A percentile compares a stretch with the other conserved stretches of the same genome.
phyloP scores from a whole-genome alignment of 1,140 invertebrate species.

The Macrostomum lignano region DNA sequence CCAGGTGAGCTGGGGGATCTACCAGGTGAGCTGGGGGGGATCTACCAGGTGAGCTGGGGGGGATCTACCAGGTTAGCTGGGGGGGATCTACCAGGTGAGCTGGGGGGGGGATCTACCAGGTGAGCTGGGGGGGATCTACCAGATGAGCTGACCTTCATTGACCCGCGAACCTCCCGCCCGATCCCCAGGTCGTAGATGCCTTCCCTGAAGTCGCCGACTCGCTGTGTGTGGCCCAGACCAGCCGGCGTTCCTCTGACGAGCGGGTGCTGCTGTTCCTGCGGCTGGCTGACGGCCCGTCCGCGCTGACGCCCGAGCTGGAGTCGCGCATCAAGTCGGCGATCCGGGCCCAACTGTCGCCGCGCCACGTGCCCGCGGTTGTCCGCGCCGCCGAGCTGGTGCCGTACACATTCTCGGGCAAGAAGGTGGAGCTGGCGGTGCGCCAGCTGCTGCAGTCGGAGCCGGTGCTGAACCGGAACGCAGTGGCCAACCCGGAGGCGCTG shows the following conservation, averaged over 20 bases:
- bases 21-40: no score
- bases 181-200: slow-evolving; percentile 24
- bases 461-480: slow-evolving; percentile 20
- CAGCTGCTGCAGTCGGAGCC: slow-evolving; percentile 28
- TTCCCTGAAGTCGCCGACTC: slow-evolving; percentile 32
- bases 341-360: slow-evolving; percentile 26
- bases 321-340: slow-evolving; percentile 24
- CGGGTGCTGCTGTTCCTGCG: slow-evolving; percentile 33
- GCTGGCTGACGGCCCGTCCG: slow-evolving; percentile 20
- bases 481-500: slow-evolving; percentile 18
- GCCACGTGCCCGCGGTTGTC: slow-evolving; percentile 32
- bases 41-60: no score
- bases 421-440: slow-evolving; percentile 35
- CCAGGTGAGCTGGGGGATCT: no score
- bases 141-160: no score
- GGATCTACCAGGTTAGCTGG: no score
- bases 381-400: slow-evolving; percentile 21
- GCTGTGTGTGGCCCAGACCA: slow-evolving; percentile 31
- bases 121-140: no score
- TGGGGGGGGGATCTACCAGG: no score
- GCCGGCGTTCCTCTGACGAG: slow-evolving; percentile 27
- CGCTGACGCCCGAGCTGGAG: slow-evolving; percentile 23
- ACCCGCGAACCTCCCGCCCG: slow-evolving; percentile 2
- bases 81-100: no score
- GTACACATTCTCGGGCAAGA: slow-evolving; percentile 36